A percentile compares a stretch with the other conserved stretches of the same genome.
phyloP scores from a whole-genome alignment of 1,140 invertebrate species.

The Trichonephila clavata region DNA sequence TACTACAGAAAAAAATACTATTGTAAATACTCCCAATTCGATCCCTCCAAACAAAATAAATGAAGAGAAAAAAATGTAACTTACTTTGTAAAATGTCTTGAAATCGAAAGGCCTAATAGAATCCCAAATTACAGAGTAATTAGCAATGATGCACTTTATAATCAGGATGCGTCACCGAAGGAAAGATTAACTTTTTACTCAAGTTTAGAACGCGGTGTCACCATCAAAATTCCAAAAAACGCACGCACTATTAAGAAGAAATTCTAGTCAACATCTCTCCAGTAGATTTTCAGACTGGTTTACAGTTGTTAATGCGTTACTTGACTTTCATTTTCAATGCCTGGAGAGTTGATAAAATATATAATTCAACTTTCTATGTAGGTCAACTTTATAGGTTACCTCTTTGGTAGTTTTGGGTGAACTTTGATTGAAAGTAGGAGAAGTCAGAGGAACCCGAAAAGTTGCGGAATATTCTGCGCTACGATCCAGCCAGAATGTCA shows the following conservation, averaged over 20 bases:
- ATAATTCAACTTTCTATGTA: slow-evolving; percentile 45
- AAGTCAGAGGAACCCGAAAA: not conserved
- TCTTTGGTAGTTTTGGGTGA: slow-evolving; percentile 35
- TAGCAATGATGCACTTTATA: too few species aligned
- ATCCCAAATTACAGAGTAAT: too few species aligned
- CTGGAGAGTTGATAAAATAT: slow-evolving; percentile 13
- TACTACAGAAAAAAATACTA: too few species aligned
- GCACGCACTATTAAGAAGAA: not conserved
- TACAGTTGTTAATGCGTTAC: not conserved
- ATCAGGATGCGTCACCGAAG: too few species aligned
- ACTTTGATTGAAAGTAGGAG: slow-evolving; percentile 29
- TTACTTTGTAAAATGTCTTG: too few species aligned
- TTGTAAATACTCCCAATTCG: too few species aligned
- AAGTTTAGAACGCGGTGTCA: not conserved
- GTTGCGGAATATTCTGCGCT: not conserved
- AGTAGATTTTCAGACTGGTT: not conserved
- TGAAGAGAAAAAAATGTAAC: too few species aligned
- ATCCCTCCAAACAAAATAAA: too few species aligned
- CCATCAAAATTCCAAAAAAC: not conserved
- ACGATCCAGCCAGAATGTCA: not conserved
- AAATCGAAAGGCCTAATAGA: too few species aligned
- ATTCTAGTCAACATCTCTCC: not conserved
- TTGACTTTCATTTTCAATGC: slow-evolving; percentile 53
- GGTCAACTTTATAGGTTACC: slow-evolving; percentile 47
- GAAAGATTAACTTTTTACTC: not conserved